Evolutionary conservation across 1,140 invertebrate genomes (phyloP), one percentile per base, ranked within the genome.

Genomic region (Littorina saxatilis): DNA sequence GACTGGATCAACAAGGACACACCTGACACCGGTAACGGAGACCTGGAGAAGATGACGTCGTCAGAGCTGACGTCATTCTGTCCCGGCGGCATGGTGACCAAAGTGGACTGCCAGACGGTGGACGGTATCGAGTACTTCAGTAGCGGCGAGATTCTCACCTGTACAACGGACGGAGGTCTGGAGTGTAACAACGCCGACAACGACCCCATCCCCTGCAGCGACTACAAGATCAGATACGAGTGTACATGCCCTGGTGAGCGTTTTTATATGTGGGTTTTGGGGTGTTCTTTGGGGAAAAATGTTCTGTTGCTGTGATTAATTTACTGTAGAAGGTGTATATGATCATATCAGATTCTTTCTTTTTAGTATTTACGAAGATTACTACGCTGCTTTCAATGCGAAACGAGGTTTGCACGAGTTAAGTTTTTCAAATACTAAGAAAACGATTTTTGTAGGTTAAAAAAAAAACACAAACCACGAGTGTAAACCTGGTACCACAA

Each of bases 141-240:
- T 43, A 83, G 73, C 55, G 80, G 82, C 13, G 68, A 80, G 50
- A 70, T 81, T 9, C 47, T 80, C 17, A 72, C 73, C 2, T 89
- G 88, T 37, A 70, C 40, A 27, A 50, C 87, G n/a, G 83, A 82
- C 5, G 72, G 58, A 3, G 85, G 85, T 23, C 77, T 86, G 32
- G 27, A 55, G 43, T 86, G 85, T 77, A 66, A 35, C 50, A 78
- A 82, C 32, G 29, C 23, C 23, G 80, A 82, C 52, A 82, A 82
- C 55, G 23, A 4, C 66, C 80, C 80, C 29, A 80, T 84, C 47
- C 78, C 80, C 27, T 92, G 92, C 73, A 63, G 83, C n/a, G 91
- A 92, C 83, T 89, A 89, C 79, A 90, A 91, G 83, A 84, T 92
- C 27, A 84, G 90, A 50, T 88, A 91, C 55, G 81, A 85, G 27